Base-by-base conservation (phyloP, 2,888 invertebrate species). In the Gymnosoma rotundatum region DNA sequence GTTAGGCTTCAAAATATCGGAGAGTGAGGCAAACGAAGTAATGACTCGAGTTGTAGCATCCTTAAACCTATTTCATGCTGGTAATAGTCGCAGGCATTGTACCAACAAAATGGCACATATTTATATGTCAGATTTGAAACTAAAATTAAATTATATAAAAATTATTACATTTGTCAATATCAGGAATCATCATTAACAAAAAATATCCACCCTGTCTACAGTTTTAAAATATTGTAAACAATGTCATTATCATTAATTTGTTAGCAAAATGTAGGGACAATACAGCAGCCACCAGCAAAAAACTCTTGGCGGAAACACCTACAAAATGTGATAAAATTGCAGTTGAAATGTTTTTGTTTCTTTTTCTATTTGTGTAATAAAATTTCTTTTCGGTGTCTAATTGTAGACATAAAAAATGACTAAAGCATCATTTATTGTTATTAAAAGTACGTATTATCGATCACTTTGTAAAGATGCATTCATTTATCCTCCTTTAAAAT, bases 271-370 rank as follows among this genome's bases (percentile, higher is more conserved):
- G 20, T 48, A 42, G 61, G 54, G 48, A 63, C 56, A 63, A 45
- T 36, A 60, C 14, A 18, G 6, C 48, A 42, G 16, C 16, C 52
- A 18, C 10, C 10, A 48, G 42, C 50, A 61, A 42, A 61, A 70
- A 60, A 64, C 56, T 70, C 20, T 10, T 63, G 64, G 56, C 75
- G 70, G 76, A 76, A 76, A 82, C 81, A 76, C 81, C 75, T 82
- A 76, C 81, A 76, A 76, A 70, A 76, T 82, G 64, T 66, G 80
- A 80, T 80, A 67, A 67, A 73, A 61, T 74, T 67, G 69, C 38
- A 52, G 16, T 32, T 36, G 9, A 45, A 58, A 18, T 56, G 32
- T 70, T 20, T 45, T 61, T 54, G 12, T 9, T n/a, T 3, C 5
- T 38, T 52, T 32, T 16, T 32, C 32, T 18, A 8, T 16, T 58